Conservation (phyloP, 2,113 vertebrate species). For the Mus musculus region GRCm39 chr8:121389501-121390000, state of each 20-base stretch:
- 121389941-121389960: neutral
- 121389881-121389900: neutral
- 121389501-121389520: too few species aligned
- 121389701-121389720: neutral
- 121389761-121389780: neutral
- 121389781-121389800: neutral
- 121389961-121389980: neutral
- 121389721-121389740: neutral
- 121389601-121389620: too few species aligned
- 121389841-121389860: neutral
- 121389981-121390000: neutral
- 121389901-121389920: neutral
- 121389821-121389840: neutral
- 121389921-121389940: neutral
- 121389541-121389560: too few species aligned
- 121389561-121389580: too few species aligned
- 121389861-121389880: neutral
- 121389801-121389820: neutral
- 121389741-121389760: neutral
- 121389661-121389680: rapidly evolving
- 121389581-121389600: too few species aligned
- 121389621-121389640: too few species aligned
- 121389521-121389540: too few species aligned
- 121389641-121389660: neutral
- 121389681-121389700: neutral